These are phyloP conservation scores for Vimba vimba DNA, from an alignment of 2,113 vertebrate species.

Conservation along the genomic window DNA sequence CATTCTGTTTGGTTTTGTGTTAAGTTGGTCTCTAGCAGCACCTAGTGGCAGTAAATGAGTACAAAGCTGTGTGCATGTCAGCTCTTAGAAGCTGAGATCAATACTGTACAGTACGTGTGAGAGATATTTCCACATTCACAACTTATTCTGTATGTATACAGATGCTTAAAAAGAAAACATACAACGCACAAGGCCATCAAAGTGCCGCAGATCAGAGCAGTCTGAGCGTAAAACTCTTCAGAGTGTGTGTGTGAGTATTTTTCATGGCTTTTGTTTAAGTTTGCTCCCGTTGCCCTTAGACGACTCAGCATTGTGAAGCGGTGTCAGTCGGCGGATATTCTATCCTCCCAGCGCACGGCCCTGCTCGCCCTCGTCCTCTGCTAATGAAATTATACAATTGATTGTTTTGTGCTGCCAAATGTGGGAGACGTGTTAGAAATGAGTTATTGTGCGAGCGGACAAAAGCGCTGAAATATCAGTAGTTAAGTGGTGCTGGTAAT, in stretches of 20 bases:
- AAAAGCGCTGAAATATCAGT: conserved; percentile 81
- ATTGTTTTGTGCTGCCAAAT: conserved; percentile 71
- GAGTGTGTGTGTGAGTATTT: neutral
- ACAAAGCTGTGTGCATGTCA: conserved; percentile 52
- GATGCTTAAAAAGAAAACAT: too few species aligned
- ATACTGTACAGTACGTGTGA: neutral
- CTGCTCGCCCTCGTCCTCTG: conserved; percentile 67
- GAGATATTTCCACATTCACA: neutral
- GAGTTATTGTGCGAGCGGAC: conserved; percentile 74
- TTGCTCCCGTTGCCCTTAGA: neutral
- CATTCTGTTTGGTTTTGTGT: conserved; percentile 56
- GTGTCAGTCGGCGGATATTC: conserved; percentile 58
- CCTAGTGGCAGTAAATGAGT: conserved; percentile 88
- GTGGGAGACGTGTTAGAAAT: conserved; percentile 75
- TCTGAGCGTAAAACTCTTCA: neutral
- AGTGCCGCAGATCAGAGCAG: neutral
- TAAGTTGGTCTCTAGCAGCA: conserved; percentile 91
- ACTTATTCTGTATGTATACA: neutral
- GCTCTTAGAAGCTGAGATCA: neutral
- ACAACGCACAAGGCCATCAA: neutral
- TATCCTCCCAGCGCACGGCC: conserved; percentile 55
- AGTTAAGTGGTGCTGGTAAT: conserved; percentile 79
- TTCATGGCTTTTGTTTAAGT: neutral
- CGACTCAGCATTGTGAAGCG: neutral
- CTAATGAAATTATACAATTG: conserved; percentile 75